Evolutionary conservation across 2,888 invertebrate species (phyloP), one percentile per base, ranked within the genome.

Genomic region (Amblyteles armatorius): DNA sequence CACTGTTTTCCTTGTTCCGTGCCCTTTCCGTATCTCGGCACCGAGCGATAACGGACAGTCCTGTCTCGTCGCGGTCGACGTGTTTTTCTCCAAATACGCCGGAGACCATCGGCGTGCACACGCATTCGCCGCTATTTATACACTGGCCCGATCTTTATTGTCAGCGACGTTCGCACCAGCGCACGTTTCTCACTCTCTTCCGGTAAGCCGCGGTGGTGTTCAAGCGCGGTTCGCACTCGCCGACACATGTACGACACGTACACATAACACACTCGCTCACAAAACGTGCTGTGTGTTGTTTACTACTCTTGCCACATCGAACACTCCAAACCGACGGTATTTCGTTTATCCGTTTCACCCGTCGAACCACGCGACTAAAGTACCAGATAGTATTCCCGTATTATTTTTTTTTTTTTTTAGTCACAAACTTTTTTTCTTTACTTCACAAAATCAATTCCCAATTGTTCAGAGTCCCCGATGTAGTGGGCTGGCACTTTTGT

Each of bases 401-500:
- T 44, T 40, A 11, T 67, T 40, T 16, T 19, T 11, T 40, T 19
- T 22, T 68, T 44, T 19, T 22, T 19, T 19, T 22, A 13, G 13
- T 9, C 55, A 3, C 19, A 22, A 26, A 57, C 36, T 44, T 55
- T 55, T 19, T n/a, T 55, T 55, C 4, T 19, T 55, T 55, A 7
- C n/a, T 55, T 16, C 7, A 55, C 22, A 55, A 55, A 55, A 55
- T 55, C 2, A 22, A 55, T 55, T n/a, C 85, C 84, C 85, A 0
- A 3, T 11, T 44, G 13, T 44, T 44, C 13, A 11, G 44, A 13
- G 11, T 44, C 44, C 44, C 44, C 44, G 44, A 44, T 44, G 3
- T 3, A 29, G 44, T 2, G 13, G 26, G 57, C 13, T 57, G 57
- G 26, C 26, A 57, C 57, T 57, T 57, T 76, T 88, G 84, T 88